phyloP scores from a whole-genome alignment of 2,113 vertebrate species.

The Leptodactylus fuscus region DNA sequence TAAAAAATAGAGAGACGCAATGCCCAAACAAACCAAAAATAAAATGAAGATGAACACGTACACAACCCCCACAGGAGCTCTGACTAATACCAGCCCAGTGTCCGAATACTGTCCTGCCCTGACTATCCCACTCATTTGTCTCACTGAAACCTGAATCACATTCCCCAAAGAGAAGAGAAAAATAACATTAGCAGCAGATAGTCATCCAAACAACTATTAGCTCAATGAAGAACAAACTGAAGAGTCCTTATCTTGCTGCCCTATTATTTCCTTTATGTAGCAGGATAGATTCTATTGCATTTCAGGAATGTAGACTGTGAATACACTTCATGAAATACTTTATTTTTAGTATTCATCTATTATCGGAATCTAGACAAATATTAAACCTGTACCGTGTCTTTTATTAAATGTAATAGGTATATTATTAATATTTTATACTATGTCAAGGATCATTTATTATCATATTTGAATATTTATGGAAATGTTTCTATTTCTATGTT shows the following conservation, averaged over 20 bases:
- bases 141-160: too few species aligned
- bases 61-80: not conserved
- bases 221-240: too few species aligned
- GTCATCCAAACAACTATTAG: too few species aligned
- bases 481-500: too few species aligned
- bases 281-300: not conserved
- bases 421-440: too few species aligned
- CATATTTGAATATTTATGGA: too few species aligned
- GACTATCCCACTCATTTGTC: slow-evolving; percentile 19
- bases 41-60: slow-evolving; percentile 20
- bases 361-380: not conserved
- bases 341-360: not conserved
- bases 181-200: slow-evolving; percentile 13
- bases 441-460: too few species aligned
- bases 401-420: slow-evolving; percentile 4
- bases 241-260: not conserved
- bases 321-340: too few species aligned
- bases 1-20: not conserved
- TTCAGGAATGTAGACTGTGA: not conserved
- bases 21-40: slow-evolving; percentile 12
- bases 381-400: not conserved
- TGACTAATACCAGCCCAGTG: slow-evolving; percentile 16
- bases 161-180: slow-evolving; percentile 10
- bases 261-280: not conserved
- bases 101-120: not conserved